Conservation (phyloP, 2,888 invertebrate species). For the Sminthurinus aureus region DNA sequence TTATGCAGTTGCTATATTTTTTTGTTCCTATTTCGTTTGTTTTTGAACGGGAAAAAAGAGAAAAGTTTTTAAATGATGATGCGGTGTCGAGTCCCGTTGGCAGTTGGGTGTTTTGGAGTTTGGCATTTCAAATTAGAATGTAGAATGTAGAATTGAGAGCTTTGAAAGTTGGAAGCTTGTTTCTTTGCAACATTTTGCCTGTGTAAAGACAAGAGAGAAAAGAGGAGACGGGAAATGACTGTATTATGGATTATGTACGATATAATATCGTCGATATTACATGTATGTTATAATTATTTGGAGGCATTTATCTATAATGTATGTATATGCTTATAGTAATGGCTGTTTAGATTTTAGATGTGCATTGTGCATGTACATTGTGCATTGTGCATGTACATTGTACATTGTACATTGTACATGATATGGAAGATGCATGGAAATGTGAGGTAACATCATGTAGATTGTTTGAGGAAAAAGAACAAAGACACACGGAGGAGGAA, state of each 20-base stretch:
- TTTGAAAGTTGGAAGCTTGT: conserved; percentile 14
- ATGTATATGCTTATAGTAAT: background rate
- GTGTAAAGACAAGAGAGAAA: background rate
- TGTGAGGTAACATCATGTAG: background rate
- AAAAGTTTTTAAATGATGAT: background rate
- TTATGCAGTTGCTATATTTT: too few relatives aligned
- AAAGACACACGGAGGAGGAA: background rate
- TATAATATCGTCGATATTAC: too few relatives aligned
- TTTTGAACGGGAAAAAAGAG: background rate
- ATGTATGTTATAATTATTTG: too few relatives aligned
- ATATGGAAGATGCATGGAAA: background rate
- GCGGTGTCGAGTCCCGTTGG: background rate
- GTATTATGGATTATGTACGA: too few relatives aligned
- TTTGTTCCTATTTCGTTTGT: background rate
- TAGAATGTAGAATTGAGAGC: background rate
- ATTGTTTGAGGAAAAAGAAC: background rate
- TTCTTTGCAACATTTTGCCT: conserved; percentile 31
- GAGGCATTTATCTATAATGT: background rate
- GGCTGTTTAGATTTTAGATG: background rate
- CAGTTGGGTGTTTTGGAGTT: background rate
- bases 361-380: background rate
- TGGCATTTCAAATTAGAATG: background rate
- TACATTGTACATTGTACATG: too few relatives aligned
- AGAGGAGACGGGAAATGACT: too few relatives aligned
- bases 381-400: background rate